Evolutionary conservation across 2,113 vertebrate genomes (phyloP).

Genomic region (Centropus bengalensis): DNA sequence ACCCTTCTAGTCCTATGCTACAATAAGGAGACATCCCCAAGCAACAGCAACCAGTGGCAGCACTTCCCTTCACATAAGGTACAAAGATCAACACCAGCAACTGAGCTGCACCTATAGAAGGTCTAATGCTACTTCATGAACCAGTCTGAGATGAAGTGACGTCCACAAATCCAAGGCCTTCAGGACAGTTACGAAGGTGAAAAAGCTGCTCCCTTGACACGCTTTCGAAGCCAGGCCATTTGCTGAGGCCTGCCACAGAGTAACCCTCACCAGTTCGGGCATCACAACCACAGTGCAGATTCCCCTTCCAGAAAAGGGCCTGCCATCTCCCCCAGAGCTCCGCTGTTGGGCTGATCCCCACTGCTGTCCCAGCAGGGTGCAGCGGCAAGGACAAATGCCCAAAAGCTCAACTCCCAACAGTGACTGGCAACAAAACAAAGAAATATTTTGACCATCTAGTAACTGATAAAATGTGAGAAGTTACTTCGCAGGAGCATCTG

Average conservation of each 20-base stretch:
- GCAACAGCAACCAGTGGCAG: not conserved
- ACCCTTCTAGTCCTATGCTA: not conserved
- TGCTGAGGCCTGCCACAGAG: not conserved
- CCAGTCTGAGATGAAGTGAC: not conserved
- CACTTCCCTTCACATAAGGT: not conserved
- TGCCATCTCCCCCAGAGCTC: not conserved
- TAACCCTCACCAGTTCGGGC: not conserved
- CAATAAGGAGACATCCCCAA: not conserved
- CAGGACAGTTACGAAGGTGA: not conserved
- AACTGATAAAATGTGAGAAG: not conserved
- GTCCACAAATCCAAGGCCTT: not conserved
- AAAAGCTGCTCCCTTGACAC: not conserved
- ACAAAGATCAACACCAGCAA: not conserved
- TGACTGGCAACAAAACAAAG: not conserved
- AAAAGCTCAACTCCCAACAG: not conserved
- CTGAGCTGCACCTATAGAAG: not conserved
- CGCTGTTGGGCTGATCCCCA: not conserved
- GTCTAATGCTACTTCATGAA: not conserved
- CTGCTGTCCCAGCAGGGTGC: not conserved
- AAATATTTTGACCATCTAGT: not conserved
- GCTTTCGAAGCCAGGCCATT: not conserved
- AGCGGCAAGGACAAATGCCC: fast-evolving
- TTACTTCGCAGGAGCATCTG: not conserved
- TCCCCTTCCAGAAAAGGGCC: not conserved
- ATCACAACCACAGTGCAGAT: not conserved